phyloP scores from a whole-genome alignment of 2,113 vertebrate species.

The Prionailurus viverrinus region DNA sequence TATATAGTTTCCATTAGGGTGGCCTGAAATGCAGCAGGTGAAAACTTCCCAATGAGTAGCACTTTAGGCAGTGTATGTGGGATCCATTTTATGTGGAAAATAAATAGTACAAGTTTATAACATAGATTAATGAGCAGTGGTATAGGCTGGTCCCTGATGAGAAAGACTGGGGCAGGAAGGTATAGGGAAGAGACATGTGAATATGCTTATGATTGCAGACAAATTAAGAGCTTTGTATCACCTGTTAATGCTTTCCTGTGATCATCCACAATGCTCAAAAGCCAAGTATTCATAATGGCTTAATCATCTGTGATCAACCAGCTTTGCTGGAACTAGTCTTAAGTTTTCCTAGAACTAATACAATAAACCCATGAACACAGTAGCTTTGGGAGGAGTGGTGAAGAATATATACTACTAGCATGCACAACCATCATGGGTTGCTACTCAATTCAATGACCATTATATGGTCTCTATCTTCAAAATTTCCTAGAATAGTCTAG shows the following conservation, averaged over 20 bases:
- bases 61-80: neutral
- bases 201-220: neutral
- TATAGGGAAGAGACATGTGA: neutral
- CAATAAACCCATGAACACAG: neutral
- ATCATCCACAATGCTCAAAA: neutral
- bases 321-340: neutral
- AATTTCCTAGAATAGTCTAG: neutral
- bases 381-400: neutral
- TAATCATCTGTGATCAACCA: neutral
- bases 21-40: neutral
- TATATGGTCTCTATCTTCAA: neutral
- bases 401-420: neutral
- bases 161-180: neutral
- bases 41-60: neutral
- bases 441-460: neutral
- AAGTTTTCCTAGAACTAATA: too few species aligned
- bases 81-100: neutral
- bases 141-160: neutral
- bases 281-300: neutral
- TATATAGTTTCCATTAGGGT: neutral
- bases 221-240: neutral
- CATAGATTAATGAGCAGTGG: neutral
- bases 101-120: neutral
- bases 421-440: neutral
- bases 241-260: neutral